Evolutionary conservation across 2,888 invertebrate species (phyloP).

Genomic region (Polydesmus complanatus): DNA sequence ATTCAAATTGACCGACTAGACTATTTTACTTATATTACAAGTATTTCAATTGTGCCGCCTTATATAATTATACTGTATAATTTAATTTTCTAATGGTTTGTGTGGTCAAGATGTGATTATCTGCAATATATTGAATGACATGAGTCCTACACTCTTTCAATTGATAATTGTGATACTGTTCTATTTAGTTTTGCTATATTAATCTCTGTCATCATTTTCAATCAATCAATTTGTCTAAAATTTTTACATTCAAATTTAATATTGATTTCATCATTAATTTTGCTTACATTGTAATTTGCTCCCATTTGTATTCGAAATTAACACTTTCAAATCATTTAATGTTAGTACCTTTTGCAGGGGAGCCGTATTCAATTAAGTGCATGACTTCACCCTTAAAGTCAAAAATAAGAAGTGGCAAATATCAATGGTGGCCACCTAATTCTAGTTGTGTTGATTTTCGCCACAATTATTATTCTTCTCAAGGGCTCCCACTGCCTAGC

Average conservation of each 20-base stretch:
- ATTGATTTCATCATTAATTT: no score
- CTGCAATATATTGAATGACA: background rate
- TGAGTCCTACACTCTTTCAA: background rate
- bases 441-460: background rate
- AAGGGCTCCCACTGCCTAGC: background rate
- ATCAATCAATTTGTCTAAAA: no score
- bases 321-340: background rate
- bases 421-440: background rate
- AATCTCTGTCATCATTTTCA: no score
- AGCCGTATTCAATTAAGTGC: background rate
- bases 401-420: background rate
- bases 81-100: no score
- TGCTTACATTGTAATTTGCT: background rate
- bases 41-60: no score
- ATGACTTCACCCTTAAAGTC: background rate
- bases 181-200: no score
- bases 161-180: no score
- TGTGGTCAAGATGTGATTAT: background rate
- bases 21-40: no score
- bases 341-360: background rate
- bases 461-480: background rate
- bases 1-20: no score
- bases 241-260: no score
- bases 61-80: no score
- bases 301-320: background rate